Evolutionary conservation across 2,888 invertebrate genomes (phyloP).

Genomic region (Phortica okadai): DNA sequence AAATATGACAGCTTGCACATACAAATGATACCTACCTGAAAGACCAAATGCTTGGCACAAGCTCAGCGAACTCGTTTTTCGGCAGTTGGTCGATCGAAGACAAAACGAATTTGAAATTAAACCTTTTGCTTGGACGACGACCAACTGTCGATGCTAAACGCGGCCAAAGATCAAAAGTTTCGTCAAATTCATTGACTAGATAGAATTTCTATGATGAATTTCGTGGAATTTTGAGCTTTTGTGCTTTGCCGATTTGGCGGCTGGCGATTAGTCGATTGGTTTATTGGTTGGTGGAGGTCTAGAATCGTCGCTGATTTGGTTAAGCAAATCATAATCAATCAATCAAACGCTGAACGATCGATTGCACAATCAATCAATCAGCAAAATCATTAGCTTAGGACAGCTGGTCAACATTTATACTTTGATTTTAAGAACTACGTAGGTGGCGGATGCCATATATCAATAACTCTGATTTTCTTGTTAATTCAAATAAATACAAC

Average conservation of each 20-base stretch:
- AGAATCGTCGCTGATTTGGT: not conserved
- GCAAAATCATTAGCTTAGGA: not conserved
- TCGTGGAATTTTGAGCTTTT: constrained; percentile 64
- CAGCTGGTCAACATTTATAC: constrained; percentile 2
- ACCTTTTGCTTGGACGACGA: constrained; percentile 56
- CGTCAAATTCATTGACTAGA: constrained; percentile 60
- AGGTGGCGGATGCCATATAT: not conserved
- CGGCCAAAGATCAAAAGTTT: constrained; percentile 65
- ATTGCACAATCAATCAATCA: constrained; percentile 6
- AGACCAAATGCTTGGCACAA: not conserved
- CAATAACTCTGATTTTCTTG: not conserved
- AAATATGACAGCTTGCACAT: not conserved
- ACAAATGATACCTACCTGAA: not conserved
- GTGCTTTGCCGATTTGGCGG: constrained; percentile 59
- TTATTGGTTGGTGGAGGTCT: not conserved
- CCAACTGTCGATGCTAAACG: constrained; percentile 39
- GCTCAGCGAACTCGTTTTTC: not conserved
- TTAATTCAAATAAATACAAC: no score
- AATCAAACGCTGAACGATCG: constrained; percentile 15
- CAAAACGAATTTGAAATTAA: constrained; percentile 40
- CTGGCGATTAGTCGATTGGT: not conserved
- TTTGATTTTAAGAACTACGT: constrained; percentile 14
- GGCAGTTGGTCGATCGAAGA: not conserved
- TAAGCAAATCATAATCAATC: constrained; percentile 21
- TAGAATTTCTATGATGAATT: constrained; percentile 68